Conservation (phyloP, 2,797 vertebrate genomes). For the Sciaenops ocellatus region DNA sequence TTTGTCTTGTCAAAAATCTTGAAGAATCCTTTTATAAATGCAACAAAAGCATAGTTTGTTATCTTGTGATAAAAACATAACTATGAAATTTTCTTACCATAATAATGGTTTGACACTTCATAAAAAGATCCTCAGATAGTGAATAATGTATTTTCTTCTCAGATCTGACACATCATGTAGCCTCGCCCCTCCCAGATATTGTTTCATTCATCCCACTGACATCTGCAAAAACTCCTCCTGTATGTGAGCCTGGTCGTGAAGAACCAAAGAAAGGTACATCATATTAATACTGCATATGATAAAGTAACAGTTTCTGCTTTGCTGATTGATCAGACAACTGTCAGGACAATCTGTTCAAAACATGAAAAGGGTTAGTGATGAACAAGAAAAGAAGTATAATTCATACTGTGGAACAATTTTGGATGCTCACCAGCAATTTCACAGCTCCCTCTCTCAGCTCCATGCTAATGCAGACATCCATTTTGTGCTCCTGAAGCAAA, state of each 20-base stretch:
- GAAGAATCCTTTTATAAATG: background rate
- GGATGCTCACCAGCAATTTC: background rate
- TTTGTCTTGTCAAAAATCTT: background rate
- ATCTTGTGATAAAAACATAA: background rate
- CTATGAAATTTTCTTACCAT: background rate
- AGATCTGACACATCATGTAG: constrained; percentile 87
- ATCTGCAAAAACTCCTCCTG: constrained; percentile 73
- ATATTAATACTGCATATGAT: background rate
- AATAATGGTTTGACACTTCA: constrained; percentile 4
- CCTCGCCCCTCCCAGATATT: constrained; percentile 86
- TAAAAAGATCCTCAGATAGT: background rate
- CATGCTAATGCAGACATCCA: background rate
- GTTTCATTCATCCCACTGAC: constrained; percentile 83
- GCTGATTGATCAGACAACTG: background rate
- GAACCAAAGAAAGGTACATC: constrained; percentile 90
- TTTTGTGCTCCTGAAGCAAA: constrained; percentile 8
- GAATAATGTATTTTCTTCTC: constrained; percentile 58
- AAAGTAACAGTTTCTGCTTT: background rate
- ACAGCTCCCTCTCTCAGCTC: constrained; percentile 6
- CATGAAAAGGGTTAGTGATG: background rate
- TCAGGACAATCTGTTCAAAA: background rate
- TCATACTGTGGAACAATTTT: background rate
- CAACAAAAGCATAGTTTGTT: constrained; percentile 3
- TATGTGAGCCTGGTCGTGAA: constrained; percentile 73
- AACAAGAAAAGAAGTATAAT: background rate